These are phyloP conservation scores for Steatocranus sp. DNA, from an alignment of 2,797 vertebrate genomes.

Conservation along the genomic window DNA sequence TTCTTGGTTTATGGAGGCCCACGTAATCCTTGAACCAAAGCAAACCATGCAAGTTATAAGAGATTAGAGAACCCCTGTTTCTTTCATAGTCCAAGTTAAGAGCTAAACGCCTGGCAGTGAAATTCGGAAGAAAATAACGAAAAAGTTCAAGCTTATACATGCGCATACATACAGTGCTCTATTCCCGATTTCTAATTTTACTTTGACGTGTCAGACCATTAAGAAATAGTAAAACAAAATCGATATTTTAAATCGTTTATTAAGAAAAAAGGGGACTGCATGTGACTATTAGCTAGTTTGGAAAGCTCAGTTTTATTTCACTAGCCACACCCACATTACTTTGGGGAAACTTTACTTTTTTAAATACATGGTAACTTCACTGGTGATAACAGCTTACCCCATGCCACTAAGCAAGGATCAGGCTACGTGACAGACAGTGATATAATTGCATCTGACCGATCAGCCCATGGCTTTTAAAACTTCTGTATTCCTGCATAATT, in stretches of 20 bases:
- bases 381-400: neutral
- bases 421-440: neutral
- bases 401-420: neutral
- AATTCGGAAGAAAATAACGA: neutral
- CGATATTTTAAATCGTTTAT: neutral
- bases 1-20: slow-evolving; percentile 1
- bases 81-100: neutral
- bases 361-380: neutral
- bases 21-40: slow-evolving; percentile 27
- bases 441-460: neutral
- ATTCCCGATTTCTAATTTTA: neutral
- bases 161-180: neutral
- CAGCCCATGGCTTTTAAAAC: neutral
- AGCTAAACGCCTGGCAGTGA: neutral
- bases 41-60: neutral
- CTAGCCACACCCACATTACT: neutral
- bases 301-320: neutral
- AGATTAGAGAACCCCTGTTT: neutral
- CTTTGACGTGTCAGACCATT: neutral
- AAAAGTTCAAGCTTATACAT: neutral
- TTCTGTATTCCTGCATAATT: neutral
- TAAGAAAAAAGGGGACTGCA: neutral
- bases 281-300: neutral
- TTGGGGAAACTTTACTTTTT: neutral
- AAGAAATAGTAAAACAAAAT: neutral